These are phyloP conservation scores for Ceratitis capitata DNA, from an alignment of 1,140 invertebrate genomes.

Conservation along the genomic window DNA sequence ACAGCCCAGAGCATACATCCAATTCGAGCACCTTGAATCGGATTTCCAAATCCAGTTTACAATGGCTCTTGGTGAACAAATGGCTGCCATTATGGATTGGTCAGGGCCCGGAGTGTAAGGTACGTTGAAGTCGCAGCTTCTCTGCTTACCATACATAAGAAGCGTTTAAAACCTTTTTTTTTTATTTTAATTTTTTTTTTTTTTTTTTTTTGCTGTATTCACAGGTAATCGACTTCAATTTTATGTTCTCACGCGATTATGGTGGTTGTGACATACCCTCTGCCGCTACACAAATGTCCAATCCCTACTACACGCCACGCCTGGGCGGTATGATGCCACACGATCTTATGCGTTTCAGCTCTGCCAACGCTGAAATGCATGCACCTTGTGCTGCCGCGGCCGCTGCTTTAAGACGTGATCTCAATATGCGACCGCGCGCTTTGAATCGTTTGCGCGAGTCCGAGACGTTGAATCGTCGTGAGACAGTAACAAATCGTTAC, in stretches of 20 bases:
- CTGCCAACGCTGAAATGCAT: slow-evolving; percentile 49
- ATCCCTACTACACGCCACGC: slow-evolving; percentile 60
- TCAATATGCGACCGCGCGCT: slow-evolving; percentile 46
- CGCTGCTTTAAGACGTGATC: slow-evolving; percentile 45
- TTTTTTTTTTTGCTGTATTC: background rate
- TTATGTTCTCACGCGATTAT: slow-evolving; percentile 65
- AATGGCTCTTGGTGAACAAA: slow-evolving; percentile 70
- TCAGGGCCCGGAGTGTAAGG: slow-evolving; percentile 69
- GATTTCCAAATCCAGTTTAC: slow-evolving; percentile 70
- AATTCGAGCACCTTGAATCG: slow-evolving; percentile 59
- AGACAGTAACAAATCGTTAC: slow-evolving; percentile 40
- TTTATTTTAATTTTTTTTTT: background rate
- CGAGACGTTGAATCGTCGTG: slow-evolving; percentile 37
- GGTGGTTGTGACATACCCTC: slow-evolving; percentile 57
- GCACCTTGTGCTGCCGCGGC: slow-evolving; percentile 16
- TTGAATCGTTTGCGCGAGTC: slow-evolving; percentile 53
- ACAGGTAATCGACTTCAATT: slow-evolving; percentile 69
- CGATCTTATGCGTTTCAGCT: slow-evolving; percentile 61
- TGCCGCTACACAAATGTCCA: slow-evolving; percentile 53
- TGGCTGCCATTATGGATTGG: slow-evolving; percentile 71
- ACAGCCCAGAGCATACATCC: slow-evolving; percentile 43
- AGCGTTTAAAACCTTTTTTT: background rate
- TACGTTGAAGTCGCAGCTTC: slow-evolving; percentile 35
- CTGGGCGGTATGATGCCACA: slow-evolving; percentile 52
- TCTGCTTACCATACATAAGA: too few species aligned